Conservation (phyloP, 37 sponge, comb jelly and placozoan genomes). For the Crambe crambe region DNA sequence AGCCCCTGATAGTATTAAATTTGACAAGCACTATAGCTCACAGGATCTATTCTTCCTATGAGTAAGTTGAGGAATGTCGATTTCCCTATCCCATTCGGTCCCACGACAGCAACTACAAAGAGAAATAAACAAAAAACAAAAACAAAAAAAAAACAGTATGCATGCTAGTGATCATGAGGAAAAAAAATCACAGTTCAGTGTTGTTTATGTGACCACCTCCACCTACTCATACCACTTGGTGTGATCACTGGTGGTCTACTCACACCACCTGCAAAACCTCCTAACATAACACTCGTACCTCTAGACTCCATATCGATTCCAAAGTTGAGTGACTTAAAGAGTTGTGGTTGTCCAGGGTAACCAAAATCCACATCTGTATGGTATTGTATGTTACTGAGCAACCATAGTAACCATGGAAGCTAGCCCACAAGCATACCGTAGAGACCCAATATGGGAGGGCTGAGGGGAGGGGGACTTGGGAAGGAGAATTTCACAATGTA, state of each 20-base stretch:
- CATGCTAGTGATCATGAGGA: too few relatives aligned
- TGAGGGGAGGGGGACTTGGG: slow-evolving; percentile 93
- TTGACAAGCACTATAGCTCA: slow-evolving; percentile 74
- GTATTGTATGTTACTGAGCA: neutral
- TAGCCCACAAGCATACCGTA: slow-evolving; percentile 59
- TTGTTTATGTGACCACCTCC: too few relatives aligned
- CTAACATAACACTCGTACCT: slow-evolving; percentile 56
- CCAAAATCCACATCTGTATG: slow-evolving; percentile 86
- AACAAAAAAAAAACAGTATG: too few relatives aligned
- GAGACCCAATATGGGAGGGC: slow-evolving; percentile 95
- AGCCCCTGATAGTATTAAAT: too few relatives aligned
- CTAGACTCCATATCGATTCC: slow-evolving; percentile 96
- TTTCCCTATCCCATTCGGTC: slow-evolving; percentile 98
- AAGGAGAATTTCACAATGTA: slow-evolving; percentile 98
- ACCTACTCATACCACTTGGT: too few relatives aligned
- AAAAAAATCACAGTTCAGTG: too few relatives aligned
- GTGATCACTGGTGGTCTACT: too few relatives aligned
- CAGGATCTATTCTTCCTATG: slow-evolving; percentile 80
- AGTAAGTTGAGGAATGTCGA: slow-evolving; percentile 94
- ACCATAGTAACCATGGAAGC: neutral
- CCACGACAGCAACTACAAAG: slow-evolving; percentile 90
- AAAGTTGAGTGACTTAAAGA: slow-evolving; percentile 88
- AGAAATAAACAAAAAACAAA: too few relatives aligned
- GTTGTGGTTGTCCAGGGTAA: slow-evolving; percentile 64
- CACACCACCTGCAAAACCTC: too few relatives aligned